Conservation (phyloP, 2,797 vertebrate species). For the Columba guinea region DNA sequence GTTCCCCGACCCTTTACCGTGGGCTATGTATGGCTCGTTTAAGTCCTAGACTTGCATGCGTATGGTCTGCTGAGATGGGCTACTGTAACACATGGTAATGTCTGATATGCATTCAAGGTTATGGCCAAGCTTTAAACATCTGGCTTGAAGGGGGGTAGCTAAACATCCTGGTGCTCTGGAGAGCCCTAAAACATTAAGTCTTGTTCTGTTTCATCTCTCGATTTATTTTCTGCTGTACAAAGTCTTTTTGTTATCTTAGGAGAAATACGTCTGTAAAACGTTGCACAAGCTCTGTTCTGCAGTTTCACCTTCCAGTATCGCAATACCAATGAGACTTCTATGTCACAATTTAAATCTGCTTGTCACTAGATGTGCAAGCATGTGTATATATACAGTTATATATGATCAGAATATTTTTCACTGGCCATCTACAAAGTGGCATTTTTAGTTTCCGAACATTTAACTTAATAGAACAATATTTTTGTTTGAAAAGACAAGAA, state of each 20-base stretch:
- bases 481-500: neutral
- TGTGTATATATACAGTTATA: neutral
- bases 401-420: neutral
- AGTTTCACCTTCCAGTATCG: constrained; percentile 21
- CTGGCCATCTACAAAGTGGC: neutral
- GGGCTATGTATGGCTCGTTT: neutral
- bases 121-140: neutral
- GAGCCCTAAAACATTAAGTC: neutral
- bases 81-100: neutral
- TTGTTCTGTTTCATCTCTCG: neutral
- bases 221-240: neutral
- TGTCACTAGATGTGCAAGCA: neutral
- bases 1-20: neutral
- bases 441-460: neutral
- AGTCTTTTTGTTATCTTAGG: neutral
- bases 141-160: neutral
- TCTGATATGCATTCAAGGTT: neutral
- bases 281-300: constrained; percentile 17
- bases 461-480: neutral
- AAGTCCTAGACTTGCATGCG: neutral
- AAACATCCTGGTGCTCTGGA: neutral
- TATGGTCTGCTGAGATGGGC: neutral
- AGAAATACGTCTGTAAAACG: neutral
- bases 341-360: neutral
- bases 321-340: neutral